Base-by-base conservation (phyloP, 2,113 vertebrate genomes). In the Myotis brandtii region DNA sequence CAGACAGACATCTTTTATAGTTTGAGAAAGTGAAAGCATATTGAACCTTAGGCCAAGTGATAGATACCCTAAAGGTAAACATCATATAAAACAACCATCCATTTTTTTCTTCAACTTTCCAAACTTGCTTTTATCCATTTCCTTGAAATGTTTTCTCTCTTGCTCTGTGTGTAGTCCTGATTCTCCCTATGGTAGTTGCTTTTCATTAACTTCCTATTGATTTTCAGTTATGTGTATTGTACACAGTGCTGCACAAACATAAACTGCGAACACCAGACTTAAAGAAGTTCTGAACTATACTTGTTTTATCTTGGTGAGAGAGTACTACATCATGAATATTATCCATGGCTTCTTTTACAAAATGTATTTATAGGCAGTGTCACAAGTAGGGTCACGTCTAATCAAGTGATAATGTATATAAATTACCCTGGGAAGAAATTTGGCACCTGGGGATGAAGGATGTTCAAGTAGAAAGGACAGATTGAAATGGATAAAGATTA, bases 201-300 rank as follows among this genome's bases (percentile, higher is more conserved):
- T 98, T 98, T 91, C 94, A 97, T 95, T 97, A 98, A 70, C 93
- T 92, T 96, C 70, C 77, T 98, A 98, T 95, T 92, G 98, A 98
- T 97, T 98, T 98, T 97, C 62, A 46, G 97, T 98, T 98, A 96
- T 93, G 86, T 92, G 89, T 93, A 82, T 90, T 92, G 89, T 93
- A 82, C 92, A 96, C 34, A 95, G 98, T n/a, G 14, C 69, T 89
- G 37, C 54, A 92, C 18, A 89, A 54, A 86, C 43, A 80, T 97
- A 84, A 98, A 94, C 79, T 93, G 82, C 59, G 67, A 91, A 95
- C n/a, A 92, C 62, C 70, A 96, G 66, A 37, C 50, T 97, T 59
- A 80, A 96, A 96, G 96, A 97, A 98, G 85, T 10, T 94, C 12
- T 95, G 95, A 66, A 54, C 92, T 95, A 72, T 17, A n/a, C 54